Evolutionary conservation across 2,888 invertebrate species (phyloP).

Genomic region (Acrobasis suavella): DNA sequence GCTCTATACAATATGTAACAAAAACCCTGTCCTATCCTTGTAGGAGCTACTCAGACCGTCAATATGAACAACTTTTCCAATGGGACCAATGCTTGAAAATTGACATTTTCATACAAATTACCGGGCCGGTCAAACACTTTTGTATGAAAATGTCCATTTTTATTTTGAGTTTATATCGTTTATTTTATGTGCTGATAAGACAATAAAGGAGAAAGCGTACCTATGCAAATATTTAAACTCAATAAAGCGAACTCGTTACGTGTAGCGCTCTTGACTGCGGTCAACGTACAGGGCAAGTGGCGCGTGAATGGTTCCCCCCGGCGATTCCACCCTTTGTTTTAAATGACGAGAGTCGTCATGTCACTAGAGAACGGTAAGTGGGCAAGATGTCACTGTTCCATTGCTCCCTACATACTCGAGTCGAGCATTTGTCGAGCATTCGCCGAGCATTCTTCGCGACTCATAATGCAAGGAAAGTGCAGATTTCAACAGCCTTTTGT

Average conservation of each 20-base stretch:
- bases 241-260: slow-evolving; percentile 17
- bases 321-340: slow-evolving; percentile 75
- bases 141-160: too few relatives aligned
- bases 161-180: too few relatives aligned
- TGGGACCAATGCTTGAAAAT: too few relatives aligned
- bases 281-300: slow-evolving; percentile 60
- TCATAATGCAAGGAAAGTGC: slow-evolving; percentile 59
- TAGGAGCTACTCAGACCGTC: too few relatives aligned
- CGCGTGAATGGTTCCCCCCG: slow-evolving; percentile 55
- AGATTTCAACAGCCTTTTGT: slow-evolving; percentile 72
- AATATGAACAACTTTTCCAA: too few relatives aligned
- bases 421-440: slow-evolving; percentile 67
- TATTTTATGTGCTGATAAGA: neutral
- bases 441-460: slow-evolving; percentile 61
- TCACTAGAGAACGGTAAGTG: slow-evolving; percentile 58
- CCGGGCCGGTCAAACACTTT: too few relatives aligned
- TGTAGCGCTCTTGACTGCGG: slow-evolving; percentile 51
- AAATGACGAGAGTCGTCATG: slow-evolving; percentile 69
- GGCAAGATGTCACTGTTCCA: slow-evolving; percentile 68
- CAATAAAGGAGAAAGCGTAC: neutral
- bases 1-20: too few relatives aligned
- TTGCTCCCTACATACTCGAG: slow-evolving; percentile 58
- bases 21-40: too few relatives aligned
- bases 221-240: neutral
- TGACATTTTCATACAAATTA: too few relatives aligned